A percentile compares a stretch with the other conserved stretches of the same genome.
Evolutionary conservation across 2,797 vertebrate species (phyloP).

Genomic region (Enteromius radiatus): DNA sequence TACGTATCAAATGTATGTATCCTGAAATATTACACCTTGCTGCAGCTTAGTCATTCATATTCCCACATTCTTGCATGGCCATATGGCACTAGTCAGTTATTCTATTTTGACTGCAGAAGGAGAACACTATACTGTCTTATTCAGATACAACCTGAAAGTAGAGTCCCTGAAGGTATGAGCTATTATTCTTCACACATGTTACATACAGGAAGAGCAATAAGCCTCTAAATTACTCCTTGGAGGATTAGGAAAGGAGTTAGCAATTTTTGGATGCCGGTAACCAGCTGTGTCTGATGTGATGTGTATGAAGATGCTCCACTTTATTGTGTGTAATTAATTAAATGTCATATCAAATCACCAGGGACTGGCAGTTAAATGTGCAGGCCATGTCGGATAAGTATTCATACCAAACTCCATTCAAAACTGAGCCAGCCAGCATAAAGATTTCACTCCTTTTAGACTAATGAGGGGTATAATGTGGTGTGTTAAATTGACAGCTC

Average conservation of each 20-base stretch:
- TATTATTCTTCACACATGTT: slow-evolving; percentile 14
- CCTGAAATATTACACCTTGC: background rate
- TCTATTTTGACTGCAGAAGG: background rate
- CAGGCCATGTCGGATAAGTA: slow-evolving; percentile 31
- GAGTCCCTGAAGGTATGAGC: slow-evolving; percentile 22
- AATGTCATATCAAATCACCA: slow-evolving; percentile 38
- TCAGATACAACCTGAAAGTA: slow-evolving; percentile 4
- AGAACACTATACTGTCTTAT: background rate
- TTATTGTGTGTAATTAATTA: slow-evolving; percentile 44
- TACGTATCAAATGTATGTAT: background rate
- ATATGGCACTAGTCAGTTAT: background rate
- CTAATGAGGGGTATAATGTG: slow-evolving; percentile 12
- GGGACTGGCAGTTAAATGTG: slow-evolving; percentile 16
- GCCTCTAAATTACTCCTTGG: slow-evolving; percentile 6
- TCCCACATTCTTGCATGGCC: background rate
- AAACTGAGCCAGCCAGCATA: slow-evolving; percentile 9
- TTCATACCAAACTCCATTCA: slow-evolving; percentile 24
- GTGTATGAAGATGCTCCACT: background rate
- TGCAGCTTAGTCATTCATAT: slow-evolving; percentile 12
- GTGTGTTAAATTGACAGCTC: slow-evolving; percentile 9
- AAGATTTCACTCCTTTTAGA: background rate
- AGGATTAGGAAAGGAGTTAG: slow-evolving; percentile 27
- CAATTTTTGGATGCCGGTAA: background rate
- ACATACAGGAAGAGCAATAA: slow-evolving; percentile 24
- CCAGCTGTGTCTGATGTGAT: slow-evolving; percentile 17